Evolutionary conservation across 2,797 vertebrate genomes (phyloP).

Genomic region (Chloroceryle amazona): DNA sequence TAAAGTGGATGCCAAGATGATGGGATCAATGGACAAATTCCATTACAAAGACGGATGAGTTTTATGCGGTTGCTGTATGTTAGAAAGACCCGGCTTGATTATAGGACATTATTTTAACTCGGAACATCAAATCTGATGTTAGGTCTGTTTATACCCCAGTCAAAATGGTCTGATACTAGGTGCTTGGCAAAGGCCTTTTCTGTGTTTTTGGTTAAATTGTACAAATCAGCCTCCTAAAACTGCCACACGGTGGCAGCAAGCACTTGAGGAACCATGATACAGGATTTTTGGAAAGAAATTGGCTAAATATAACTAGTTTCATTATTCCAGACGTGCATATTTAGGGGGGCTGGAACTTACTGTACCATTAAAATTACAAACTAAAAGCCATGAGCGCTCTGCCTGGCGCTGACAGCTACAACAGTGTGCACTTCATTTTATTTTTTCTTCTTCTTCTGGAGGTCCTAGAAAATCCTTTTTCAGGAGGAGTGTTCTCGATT

Average conservation of each 20-base stretch:
- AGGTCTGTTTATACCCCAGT: not conserved
- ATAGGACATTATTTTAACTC: not conserved
- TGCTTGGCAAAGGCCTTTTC: not conserved
- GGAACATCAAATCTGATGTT: not conserved
- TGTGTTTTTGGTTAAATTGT: not conserved
- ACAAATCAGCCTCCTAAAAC: not conserved
- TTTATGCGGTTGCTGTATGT: not conserved
- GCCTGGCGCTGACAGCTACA: not conserved
- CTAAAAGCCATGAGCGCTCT: not conserved
- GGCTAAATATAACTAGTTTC: not conserved
- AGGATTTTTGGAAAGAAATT: not conserved
- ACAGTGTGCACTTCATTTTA: not conserved
- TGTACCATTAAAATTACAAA: not conserved
- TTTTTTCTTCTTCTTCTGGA: not conserved
- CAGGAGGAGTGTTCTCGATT: not conserved
- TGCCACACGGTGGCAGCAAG: conserved; percentile 79
- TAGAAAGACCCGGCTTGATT: not conserved
- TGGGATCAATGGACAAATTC: not conserved
- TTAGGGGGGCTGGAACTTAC: not conserved
- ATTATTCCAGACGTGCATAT: not conserved
- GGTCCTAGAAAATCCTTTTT: not conserved
- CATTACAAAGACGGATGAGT: not conserved
- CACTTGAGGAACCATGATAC: not conserved
- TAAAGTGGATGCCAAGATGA: not conserved
- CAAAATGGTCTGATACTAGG: accelerated